phyloP scores from a whole-genome alignment of 2,113 vertebrate species.

The Anthoscopus minutus region DNA sequence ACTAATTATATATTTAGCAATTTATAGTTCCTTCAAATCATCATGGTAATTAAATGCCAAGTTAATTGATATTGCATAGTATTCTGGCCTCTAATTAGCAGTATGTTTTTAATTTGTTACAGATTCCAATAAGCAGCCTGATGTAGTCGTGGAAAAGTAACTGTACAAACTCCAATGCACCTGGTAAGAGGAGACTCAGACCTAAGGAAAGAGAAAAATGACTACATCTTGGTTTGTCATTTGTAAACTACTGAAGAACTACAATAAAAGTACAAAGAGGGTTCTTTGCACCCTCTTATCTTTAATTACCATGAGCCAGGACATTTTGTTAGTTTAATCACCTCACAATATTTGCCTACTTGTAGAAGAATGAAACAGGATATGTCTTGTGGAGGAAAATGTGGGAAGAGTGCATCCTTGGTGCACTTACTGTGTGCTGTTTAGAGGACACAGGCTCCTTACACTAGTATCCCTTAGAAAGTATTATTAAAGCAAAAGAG shows the following conservation, averaged over 20 bases:
- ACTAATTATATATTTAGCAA: conserved; percentile 12
- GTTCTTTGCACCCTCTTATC: not conserved
- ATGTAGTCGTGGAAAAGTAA: not conserved
- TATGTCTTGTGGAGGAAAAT: not conserved
- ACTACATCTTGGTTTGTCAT: not conserved
- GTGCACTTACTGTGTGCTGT: not conserved
- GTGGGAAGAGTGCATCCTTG: not conserved
- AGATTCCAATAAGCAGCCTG: not conserved
- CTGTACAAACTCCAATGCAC: not conserved
- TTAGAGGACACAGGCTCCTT: not conserved
- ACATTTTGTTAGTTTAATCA: not conserved
- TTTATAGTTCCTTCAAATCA: conserved; percentile 21
- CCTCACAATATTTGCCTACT: not conserved
- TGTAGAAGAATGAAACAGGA: not conserved
- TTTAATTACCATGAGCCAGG: not conserved
- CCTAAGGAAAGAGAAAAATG: not conserved
- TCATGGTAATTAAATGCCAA: not conserved
- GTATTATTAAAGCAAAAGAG: not conserved
- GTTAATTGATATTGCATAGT: not conserved
- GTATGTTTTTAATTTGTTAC: not conserved
- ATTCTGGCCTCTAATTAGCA: conserved; percentile 24
- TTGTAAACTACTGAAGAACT: not conserved
- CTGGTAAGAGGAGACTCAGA: not conserved
- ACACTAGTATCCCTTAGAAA: not conserved
- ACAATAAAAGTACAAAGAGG: not conserved